Percentiles rank a stretch among this genome's conserved stretches.
phyloP scores from a whole-genome alignment of 2,888 invertebrate species.

The Tetragonula carbonaria region DNA sequence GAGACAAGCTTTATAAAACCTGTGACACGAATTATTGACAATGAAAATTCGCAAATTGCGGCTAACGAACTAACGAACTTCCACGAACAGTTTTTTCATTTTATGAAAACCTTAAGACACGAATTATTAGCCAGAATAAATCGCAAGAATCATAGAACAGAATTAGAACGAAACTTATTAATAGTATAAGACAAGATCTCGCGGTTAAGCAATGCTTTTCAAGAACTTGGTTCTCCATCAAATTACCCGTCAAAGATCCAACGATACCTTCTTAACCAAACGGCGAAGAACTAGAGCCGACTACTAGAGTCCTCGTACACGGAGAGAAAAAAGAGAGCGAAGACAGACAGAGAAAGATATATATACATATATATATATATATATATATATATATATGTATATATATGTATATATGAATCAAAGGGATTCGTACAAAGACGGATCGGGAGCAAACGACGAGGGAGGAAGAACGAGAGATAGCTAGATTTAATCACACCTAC shows the following conservation, averaged over 20 bases:
- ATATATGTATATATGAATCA: slow-evolving; percentile 13
- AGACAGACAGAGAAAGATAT: background rate
- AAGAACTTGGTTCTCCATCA: slow-evolving; percentile 32
- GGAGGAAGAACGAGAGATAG: slow-evolving; percentile 46
- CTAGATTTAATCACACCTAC: slow-evolving; percentile 71
- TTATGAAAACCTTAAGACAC: too few species aligned
- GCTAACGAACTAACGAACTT: too few species aligned
- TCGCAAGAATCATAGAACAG: background rate
- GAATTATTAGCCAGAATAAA: background rate
- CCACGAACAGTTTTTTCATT: too few species aligned
- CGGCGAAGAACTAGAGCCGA: slow-evolving; percentile 1
- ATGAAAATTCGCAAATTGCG: too few species aligned
- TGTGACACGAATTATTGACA: too few species aligned
- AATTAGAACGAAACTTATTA: background rate
- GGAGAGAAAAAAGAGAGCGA: background rate
- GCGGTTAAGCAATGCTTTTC: slow-evolving; percentile 25
- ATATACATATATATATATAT: too few species aligned
- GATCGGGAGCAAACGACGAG: slow-evolving; percentile 25
- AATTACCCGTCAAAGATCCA: slow-evolving; percentile 46
- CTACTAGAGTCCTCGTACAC: background rate
- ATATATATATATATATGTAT: too few species aligned
- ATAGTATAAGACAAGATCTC: background rate
- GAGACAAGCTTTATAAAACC: too few species aligned
- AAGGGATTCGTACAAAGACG: slow-evolving; percentile 37
- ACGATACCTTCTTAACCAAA: slow-evolving; percentile 39